These are phyloP conservation scores for Pomatorhinus ruficollis DNA, from an alignment of 2,113 vertebrate genomes.

Conservation along the genomic window DNA sequence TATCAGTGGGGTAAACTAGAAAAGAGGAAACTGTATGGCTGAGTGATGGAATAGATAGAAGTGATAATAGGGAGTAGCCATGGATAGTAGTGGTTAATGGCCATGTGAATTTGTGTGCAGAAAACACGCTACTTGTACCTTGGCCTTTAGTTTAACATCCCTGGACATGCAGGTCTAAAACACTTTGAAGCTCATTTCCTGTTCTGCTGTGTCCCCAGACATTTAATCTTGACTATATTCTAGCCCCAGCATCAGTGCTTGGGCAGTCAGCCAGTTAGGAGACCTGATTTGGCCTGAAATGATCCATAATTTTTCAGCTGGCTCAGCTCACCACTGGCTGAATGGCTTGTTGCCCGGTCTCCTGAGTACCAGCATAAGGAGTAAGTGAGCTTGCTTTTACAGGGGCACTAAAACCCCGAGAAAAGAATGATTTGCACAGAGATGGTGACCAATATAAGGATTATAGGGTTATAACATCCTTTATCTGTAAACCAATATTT, in stretches of 20 bases:
- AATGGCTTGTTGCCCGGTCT: not conserved
- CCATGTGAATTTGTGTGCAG: not conserved
- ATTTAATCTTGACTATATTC: not conserved
- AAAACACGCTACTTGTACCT: not conserved
- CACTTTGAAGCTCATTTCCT: not conserved
- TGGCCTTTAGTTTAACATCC: not conserved
- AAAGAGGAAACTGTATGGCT: not conserved
- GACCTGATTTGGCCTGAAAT: conserved; percentile 15
- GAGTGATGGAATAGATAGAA: not conserved
- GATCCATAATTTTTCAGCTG: conserved; percentile 14
- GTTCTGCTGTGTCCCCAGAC: not conserved
- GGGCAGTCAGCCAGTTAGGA: not conserved
- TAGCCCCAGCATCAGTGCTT: not conserved
- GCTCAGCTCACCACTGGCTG: not conserved
- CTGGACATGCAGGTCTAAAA: not conserved
- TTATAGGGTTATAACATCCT: not conserved
- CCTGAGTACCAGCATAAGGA: not conserved
- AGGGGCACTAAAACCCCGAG: not conserved
- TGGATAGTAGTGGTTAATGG: not conserved
- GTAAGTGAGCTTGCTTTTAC: not conserved
- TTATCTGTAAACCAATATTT: not conserved
- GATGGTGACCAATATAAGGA: not conserved
- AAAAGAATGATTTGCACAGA: not conserved
- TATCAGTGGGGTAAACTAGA: not conserved
- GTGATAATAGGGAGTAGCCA: not conserved